phyloP scores from a whole-genome alignment of 1,140 invertebrate genomes.

The Euschistus heros region DNA sequence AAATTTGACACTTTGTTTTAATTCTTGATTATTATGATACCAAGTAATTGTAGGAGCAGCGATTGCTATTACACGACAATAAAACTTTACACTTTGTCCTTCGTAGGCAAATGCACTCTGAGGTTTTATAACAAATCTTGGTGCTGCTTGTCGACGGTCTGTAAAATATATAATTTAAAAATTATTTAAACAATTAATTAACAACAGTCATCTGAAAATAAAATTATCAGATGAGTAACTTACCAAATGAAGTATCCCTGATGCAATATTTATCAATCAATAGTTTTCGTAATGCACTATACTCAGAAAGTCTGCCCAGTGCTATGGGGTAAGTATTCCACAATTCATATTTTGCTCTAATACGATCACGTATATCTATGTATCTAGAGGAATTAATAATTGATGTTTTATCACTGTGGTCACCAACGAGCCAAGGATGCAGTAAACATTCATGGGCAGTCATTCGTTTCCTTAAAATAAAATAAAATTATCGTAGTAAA shows the following conservation, averaged over 20 bases:
- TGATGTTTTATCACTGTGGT: constrained; percentile 59
- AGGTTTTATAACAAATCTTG: constrained; percentile 94
- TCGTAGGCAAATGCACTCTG: constrained; percentile 91
- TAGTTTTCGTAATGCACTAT: constrained; percentile 91
- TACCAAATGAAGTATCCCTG: constrained; percentile 87
- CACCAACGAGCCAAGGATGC: constrained; percentile 88
- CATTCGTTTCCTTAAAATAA: constrained; percentile 73
- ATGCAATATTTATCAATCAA: constrained; percentile 94
- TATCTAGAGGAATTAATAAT: constrained; percentile 73
- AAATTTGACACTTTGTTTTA: constrained; percentile 96
- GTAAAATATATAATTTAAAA: constrained; percentile 28
- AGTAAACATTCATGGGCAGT: constrained; percentile 93
- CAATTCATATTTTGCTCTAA: constrained; percentile 73
- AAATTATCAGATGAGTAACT: constrained; percentile 30
- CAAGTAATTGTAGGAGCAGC: constrained; percentile 91
- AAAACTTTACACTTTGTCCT: constrained; percentile 94
- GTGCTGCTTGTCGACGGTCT: constrained; percentile 94
- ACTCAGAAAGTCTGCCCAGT: constrained; percentile 92
- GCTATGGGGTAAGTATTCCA: constrained; percentile 89
- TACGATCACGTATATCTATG: constrained; percentile 72
- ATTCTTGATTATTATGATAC: constrained; percentile 84
- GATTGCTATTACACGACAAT: constrained; percentile 89
- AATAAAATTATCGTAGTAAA: neutral
- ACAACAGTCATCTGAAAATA: neutral
- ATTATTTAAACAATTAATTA: neutral